Evolutionary conservation across 2,888 invertebrate genomes (phyloP).

Genomic region (Zygogramma bicolorata): DNA sequence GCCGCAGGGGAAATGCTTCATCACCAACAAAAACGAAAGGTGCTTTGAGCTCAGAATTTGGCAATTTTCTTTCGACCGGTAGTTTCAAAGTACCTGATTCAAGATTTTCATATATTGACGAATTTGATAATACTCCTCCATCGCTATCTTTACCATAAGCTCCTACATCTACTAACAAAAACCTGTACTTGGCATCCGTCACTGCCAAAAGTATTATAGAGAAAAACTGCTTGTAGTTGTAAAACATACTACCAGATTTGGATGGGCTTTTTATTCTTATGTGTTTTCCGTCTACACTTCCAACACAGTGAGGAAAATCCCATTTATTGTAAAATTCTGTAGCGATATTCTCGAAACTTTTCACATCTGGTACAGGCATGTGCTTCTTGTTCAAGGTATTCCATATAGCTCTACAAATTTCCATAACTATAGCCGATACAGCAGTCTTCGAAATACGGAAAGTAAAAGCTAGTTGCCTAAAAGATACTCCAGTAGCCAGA

Average conservation of each 20-base stretch:
- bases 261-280: slow-evolving; percentile 30
- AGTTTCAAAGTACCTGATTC: neutral
- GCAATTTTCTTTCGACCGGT: neutral
- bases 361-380: slow-evolving; percentile 33
- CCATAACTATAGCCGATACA: slow-evolving; percentile 36
- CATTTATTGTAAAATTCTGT: slow-evolving; percentile 26
- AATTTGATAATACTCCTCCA: slow-evolving; percentile 23
- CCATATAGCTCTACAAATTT: slow-evolving; percentile 38
- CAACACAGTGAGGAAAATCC: slow-evolving; percentile 39
- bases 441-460: slow-evolving; percentile 22
- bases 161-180: slow-evolving; percentile 21
- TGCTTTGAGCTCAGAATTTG: neutral
- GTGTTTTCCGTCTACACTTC: slow-evolving; percentile 37
- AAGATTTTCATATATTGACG: neutral
- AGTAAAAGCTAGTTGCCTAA: slow-evolving; percentile 26
- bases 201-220: slow-evolving; percentile 18
- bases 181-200: slow-evolving; percentile 21
- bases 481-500: slow-evolving; percentile 28
- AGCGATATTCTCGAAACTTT: slow-evolving; percentile 23
- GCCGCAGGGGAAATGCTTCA: slow-evolving; percentile 19
- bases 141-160: slow-evolving; percentile 25
- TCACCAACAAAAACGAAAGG: slow-evolving; percentile 17
- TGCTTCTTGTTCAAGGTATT: slow-evolving; percentile 29
- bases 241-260: slow-evolving; percentile 33
- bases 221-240: slow-evolving; percentile 8